Conservation (phyloP, 1,140 invertebrate genomes). For the Drosophila auraria region DNA sequence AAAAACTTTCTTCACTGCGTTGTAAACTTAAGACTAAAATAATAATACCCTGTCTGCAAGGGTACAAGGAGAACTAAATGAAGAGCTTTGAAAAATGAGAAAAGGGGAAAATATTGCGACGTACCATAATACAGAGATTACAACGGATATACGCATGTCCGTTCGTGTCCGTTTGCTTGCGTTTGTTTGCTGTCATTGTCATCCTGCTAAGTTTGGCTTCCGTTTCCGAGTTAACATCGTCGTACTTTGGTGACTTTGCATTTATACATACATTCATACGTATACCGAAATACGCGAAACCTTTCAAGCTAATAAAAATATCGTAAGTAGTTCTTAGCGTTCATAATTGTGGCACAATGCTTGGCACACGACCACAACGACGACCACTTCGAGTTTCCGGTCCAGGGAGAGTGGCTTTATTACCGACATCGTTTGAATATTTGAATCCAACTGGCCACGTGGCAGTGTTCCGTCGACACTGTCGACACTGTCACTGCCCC, state of each 20-base stretch:
- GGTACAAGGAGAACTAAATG: too few relatives aligned
- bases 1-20: too few relatives aligned
- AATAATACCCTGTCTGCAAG: too few relatives aligned
- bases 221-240: constrained; percentile 40
- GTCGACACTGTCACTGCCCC: constrained; percentile 21
- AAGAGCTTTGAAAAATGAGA: not conserved
- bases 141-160: constrained; percentile 49
- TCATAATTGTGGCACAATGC: constrained; percentile 82
- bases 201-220: constrained; percentile 65
- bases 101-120: not conserved
- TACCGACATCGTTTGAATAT: constrained; percentile 42
- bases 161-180: constrained; percentile 21
- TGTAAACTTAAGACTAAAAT: too few relatives aligned
- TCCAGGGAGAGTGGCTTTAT: constrained; percentile 37
- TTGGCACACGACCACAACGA: constrained; percentile 84
- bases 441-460: constrained; percentile 37
- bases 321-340: constrained; percentile 82
- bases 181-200: constrained; percentile 76
- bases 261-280: constrained; percentile 3
- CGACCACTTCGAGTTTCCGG: constrained; percentile 69
- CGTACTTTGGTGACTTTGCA: constrained; percentile 8
- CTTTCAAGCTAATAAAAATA: constrained; percentile 75
- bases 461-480: constrained; percentile 27
- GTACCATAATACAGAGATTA: constrained; percentile 7
- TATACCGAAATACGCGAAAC: constrained; percentile 4